A percentile compares a stretch with the other conserved stretches of the same genome.
Evolutionary conservation across 2,797 vertebrate species (phyloP).

Genomic region (Limnodromus scolopaceus): DNA sequence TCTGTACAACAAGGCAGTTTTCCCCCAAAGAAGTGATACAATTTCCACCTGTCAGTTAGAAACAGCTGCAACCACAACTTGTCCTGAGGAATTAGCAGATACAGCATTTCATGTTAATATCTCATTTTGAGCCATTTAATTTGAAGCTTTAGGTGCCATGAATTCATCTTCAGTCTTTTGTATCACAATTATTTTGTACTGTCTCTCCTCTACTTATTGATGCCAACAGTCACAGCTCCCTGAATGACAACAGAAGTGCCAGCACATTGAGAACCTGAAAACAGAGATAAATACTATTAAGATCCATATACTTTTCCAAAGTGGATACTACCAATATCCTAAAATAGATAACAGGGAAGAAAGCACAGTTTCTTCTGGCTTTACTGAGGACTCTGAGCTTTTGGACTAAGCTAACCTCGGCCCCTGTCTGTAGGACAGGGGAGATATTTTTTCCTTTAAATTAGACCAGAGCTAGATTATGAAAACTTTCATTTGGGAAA

Average conservation of each 20-base stretch:
- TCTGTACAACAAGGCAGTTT: background rate
- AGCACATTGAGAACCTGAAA: constrained; percentile 9
- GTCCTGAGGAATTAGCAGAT: background rate
- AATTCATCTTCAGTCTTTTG: constrained; percentile 25
- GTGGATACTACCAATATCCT: background rate
- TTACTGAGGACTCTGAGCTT: background rate
- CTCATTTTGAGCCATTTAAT: constrained; percentile 34
- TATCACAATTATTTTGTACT: constrained; percentile 1
- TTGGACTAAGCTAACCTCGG: background rate
- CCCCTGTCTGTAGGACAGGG: background rate
- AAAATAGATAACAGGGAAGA: background rate
- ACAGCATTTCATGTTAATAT: constrained; percentile 14
- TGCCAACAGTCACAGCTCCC: background rate
- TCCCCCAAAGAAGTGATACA: background rate
- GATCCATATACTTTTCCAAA: background rate
- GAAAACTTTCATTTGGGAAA: background rate
- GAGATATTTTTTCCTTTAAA: background rate
- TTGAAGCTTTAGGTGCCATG: constrained; percentile 13
- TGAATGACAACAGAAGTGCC: background rate
- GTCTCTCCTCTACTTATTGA: constrained; percentile 17
- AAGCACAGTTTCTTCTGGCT: background rate
- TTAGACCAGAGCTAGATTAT: background rate
- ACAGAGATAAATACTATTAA: background rate
- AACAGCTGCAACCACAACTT: background rate
- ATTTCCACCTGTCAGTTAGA: background rate